Evolutionary conservation across 2,113 vertebrate species (phyloP).

Genomic region (Struthidea cinerea): DNA sequence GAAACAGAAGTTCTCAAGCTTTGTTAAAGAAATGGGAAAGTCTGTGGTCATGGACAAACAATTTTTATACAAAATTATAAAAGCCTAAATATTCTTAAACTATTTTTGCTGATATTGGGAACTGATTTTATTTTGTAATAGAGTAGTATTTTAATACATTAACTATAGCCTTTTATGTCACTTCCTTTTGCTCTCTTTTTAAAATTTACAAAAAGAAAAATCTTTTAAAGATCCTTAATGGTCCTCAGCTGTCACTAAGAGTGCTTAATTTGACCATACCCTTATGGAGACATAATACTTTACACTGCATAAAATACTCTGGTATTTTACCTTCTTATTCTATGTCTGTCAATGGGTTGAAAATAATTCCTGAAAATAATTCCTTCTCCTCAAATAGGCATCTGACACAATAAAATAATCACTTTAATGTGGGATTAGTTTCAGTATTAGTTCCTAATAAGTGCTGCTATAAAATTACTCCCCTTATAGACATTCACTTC

Average conservation of each 20-base stretch:
- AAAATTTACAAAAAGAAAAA: background rate
- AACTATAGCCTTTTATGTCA: background rate
- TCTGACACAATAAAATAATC: constrained; percentile 53
- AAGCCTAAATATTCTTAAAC: background rate
- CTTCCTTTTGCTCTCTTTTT: background rate
- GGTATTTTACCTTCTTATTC: background rate
- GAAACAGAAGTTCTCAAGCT: background rate
- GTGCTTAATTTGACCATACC: background rate
- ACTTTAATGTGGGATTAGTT: background rate
- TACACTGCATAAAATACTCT: background rate
- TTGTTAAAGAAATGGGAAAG: background rate
- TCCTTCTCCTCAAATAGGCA: background rate
- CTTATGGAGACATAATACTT: background rate
- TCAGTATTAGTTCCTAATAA: constrained; percentile 12
- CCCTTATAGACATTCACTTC: constrained; percentile 21
- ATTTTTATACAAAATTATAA: background rate
- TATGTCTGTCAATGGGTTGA: background rate
- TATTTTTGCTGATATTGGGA: background rate
- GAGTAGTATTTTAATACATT: background rate
- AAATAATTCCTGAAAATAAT: background rate
- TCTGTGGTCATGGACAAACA: background rate
- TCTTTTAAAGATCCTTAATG: background rate
- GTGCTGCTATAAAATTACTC: constrained; percentile 7
- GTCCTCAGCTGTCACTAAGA: background rate
- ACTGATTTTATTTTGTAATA: background rate